Base-by-base conservation (phyloP, 2,113 vertebrate species). In the Ailuropoda melanoleuca region DNA sequence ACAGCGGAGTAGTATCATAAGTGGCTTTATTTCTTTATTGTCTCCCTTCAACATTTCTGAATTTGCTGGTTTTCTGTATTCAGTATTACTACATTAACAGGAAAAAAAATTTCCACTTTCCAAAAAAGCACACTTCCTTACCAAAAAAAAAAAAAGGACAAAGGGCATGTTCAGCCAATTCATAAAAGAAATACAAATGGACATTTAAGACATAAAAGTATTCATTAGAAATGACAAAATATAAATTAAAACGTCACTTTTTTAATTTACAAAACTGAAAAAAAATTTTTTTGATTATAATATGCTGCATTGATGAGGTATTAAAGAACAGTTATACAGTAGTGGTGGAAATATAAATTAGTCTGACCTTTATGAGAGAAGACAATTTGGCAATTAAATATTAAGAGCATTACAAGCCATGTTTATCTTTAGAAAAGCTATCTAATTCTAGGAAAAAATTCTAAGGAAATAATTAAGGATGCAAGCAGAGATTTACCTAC, bases 381-480 rank as follows among this genome's bases (percentile, higher is more conserved):
- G 10, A 53, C n/a, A 91, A 83, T 90, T 21, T 70, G 53, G 43
- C 87, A 91, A 82, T 39, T 80, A 75, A 93, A 55, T 85, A 85
- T 66, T 64, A 85, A 75, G 19, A 90, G 72, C 56, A 90, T 55
- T 75, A 88, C 68, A 88, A 85, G 46, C 37, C 55, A 84, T 39
- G 62, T 84, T 96, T 80, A 92, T 83, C 78, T 89, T 70, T 88
- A 88, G 78, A 62, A 21, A 12, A 72, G 78, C 24, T 92, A 95
- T 80, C 55, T 62, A 88, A 94, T 89, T 88, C 55, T 56, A 94
- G 34, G 46, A 89, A 74, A 85, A 70, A 80, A 84, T 80, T 34
- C 46, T 83, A 92, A 80, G 37, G 66, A 97, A 96, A 96, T 78
- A 92, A 88, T 64, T 83, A 88, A 80, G 7, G 4, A 89, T 50